phyloP scores from a whole-genome alignment of 2,797 vertebrate genomes.

The Crenichthys baileyi region DNA sequence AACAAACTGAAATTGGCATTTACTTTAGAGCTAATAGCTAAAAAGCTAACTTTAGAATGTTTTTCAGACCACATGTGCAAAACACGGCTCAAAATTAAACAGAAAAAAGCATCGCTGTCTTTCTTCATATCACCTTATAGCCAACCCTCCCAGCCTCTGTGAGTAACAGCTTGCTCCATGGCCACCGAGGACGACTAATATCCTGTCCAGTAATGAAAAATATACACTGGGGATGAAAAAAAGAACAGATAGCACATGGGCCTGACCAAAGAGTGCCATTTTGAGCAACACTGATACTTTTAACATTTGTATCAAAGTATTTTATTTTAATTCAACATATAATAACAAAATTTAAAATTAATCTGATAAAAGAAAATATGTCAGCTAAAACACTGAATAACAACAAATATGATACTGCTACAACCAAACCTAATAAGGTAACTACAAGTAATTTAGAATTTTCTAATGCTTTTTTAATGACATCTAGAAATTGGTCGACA shows the following conservation, averaged over 20 bases:
- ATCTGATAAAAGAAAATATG: background rate
- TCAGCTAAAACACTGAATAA: background rate
- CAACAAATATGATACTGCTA: background rate
- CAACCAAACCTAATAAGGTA: background rate
- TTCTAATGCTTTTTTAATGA: background rate
- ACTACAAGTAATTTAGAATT: background rate
- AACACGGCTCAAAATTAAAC: background rate
- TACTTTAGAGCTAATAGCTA: background rate
- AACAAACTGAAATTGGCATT: background rate
- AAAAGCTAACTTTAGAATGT: too few species aligned
- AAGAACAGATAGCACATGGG: slow-evolving; percentile 23
- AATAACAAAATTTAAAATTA: background rate
- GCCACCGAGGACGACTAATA: slow-evolving; percentile 74
- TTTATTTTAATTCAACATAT: background rate
- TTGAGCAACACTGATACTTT: slow-evolving; percentile 24
- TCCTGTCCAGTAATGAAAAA: slow-evolving; percentile 75
- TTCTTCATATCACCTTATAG: slow-evolving; percentile 56
- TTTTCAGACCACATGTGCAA: too few species aligned
- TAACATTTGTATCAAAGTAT: slow-evolving; percentile 1
- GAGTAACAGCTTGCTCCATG: slow-evolving; percentile 54
- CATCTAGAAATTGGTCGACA: background rate
- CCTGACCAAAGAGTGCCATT: slow-evolving; percentile 29
- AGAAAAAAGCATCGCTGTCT: slow-evolving; percentile 29
- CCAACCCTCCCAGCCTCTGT: slow-evolving; percentile 55
- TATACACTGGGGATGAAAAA: slow-evolving; percentile 35